A percentile compares a stretch with the other conserved stretches of the same genome.
Evolutionary conservation across 2,888 invertebrate genomes (phyloP).

Genomic region (Notodonta ziczac): DNA sequence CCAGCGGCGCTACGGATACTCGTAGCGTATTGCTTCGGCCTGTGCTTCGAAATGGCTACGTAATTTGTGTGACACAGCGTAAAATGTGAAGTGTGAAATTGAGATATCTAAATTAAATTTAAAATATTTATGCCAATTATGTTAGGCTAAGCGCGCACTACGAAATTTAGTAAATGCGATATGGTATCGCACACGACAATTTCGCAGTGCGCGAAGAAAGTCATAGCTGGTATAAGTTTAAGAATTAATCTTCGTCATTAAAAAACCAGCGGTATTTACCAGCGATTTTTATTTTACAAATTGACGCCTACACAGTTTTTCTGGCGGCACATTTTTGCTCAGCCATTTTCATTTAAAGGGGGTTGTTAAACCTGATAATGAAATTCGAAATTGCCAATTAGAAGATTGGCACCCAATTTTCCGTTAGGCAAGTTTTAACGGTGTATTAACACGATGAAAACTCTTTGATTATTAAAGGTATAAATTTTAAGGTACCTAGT

Average conservation of each 20-base stretch:
- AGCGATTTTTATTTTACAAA: neutral
- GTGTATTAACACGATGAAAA: conserved; percentile 15
- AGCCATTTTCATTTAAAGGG: conserved; percentile 18
- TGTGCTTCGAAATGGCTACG: neutral
- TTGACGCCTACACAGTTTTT: neutral
- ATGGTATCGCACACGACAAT: no score
- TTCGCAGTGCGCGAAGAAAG: no score
- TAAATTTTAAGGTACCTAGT: neutral
- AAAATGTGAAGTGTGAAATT: no score
- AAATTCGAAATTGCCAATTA: conserved; percentile 31
- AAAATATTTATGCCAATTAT: no score
- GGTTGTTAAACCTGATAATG: conserved; percentile 17
- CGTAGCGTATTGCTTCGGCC: neutral
- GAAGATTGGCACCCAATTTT: conserved; percentile 22
- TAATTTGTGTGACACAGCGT: neutral
- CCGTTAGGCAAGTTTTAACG: conserved; percentile 9
- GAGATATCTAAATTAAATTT: no score
- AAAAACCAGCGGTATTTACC: no score
- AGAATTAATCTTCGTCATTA: no score
- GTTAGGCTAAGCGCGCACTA: no score
- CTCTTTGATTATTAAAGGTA: conserved; percentile 8
- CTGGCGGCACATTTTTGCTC: neutral
- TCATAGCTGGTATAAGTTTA: no score
- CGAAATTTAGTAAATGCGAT: no score
- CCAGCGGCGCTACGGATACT: neutral